Evolutionary conservation across 2,113 vertebrate species (phyloP).

Genomic region (Neolamprologus sp.): DNA sequence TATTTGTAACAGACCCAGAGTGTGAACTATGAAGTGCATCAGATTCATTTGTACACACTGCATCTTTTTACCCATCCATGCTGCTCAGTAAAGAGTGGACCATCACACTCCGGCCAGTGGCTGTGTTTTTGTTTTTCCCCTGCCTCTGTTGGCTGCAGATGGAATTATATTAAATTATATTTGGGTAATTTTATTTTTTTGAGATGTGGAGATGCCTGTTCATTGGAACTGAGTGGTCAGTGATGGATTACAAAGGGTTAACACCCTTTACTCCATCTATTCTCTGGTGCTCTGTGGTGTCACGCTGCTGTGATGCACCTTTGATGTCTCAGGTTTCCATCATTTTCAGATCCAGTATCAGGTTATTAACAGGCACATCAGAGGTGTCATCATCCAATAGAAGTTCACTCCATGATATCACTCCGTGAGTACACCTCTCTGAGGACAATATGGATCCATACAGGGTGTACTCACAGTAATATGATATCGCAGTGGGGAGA

Average conservation of each 20-base stretch:
- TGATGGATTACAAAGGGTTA: not conserved
- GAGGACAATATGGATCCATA: not conserved
- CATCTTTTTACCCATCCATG: not conserved
- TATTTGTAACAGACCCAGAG: not conserved
- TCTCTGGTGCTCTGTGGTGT: not conserved
- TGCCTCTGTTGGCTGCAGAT: not conserved
- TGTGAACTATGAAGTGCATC: not conserved
- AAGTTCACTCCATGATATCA: conserved; percentile 19
- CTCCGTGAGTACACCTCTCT: not conserved
- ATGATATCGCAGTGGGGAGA: not conserved
- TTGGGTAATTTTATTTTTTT: not conserved
- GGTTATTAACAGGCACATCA: conserved; percentile 4
- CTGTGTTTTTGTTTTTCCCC: not conserved
- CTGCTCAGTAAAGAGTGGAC: not conserved
- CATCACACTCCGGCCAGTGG: not conserved
- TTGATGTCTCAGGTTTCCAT: not conserved
- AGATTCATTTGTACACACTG: not conserved
- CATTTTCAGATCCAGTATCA: not conserved
- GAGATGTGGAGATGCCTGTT: not conserved
- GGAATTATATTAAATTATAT: not conserved
- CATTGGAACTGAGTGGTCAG: not conserved
- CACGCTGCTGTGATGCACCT: not conserved
- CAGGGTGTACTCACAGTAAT: not conserved
- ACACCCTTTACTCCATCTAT: not conserved
- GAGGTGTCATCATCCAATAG: not conserved